phyloP scores from a whole-genome alignment of 2,888 invertebrate species.

The Lamellibrachia columna region DNA sequence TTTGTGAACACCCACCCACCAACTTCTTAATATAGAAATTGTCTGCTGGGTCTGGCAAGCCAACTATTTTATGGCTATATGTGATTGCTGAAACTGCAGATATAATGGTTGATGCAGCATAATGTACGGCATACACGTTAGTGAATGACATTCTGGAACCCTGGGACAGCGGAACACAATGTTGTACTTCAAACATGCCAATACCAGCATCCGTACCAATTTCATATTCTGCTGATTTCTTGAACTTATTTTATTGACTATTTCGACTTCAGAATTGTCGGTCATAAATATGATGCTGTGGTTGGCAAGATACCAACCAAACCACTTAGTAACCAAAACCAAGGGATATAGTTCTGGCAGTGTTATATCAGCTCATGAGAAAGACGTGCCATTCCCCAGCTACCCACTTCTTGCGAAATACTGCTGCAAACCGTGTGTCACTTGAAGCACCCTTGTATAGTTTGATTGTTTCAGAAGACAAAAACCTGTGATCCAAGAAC shows the following conservation, averaged over 20 bases:
- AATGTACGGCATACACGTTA: too few species aligned
- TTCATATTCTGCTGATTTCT: constrained; percentile 17
- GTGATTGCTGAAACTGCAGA: too few species aligned
- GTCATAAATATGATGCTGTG: not conserved
- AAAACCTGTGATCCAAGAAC: not conserved
- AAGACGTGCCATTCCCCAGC: constrained; percentile 16
- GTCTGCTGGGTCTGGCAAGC: too few species aligned
- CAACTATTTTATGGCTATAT: too few species aligned
- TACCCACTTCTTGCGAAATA: constrained; percentile 20
- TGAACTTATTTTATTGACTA: not conserved
- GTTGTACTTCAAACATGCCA: too few species aligned
- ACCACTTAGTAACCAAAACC: not conserved
- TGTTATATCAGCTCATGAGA: not conserved
- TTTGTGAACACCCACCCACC: too few species aligned
- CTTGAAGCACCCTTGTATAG: constrained; percentile 18
- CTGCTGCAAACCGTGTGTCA: not conserved
- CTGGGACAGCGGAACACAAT: constrained; percentile 19
- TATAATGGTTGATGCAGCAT: too few species aligned
- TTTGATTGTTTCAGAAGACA: constrained; percentile 19
- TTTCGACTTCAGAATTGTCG: not conserved
- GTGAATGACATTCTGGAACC: not conserved
- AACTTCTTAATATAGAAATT: too few species aligned
- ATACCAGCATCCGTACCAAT: not conserved
- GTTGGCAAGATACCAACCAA: not conserved
- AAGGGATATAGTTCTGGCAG: not conserved